Base-by-base conservation (phyloP, 2,797 vertebrate species). In the Eulemur albifrons region DNA sequence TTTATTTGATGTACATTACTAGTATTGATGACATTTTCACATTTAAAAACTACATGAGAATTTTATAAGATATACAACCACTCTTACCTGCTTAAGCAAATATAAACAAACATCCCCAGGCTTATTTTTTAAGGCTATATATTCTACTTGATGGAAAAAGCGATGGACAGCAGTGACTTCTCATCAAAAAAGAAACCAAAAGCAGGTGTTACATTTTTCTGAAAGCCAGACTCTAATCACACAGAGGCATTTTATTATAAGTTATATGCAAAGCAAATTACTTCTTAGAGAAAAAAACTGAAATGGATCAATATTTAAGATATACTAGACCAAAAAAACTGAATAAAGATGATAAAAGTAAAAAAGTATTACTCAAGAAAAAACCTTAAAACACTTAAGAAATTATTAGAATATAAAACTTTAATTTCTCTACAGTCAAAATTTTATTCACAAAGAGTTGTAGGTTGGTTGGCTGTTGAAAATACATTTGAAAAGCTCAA, bases 401-500 rank as follows among this genome's bases (percentile, higher is more conserved):
- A 83, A 92, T 79, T 83, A 95, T 59, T 63, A 72, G 21, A 79
- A 95, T 93, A 89, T 59, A 90, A 90, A 96, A 91, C 38, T 93
- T 94, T 69, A 79, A 97, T 89, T 90, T 92, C 61, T 32, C 73
- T 89, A 52, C 13, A 95, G 45, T 69, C 72, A 96, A 94, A 94
- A 76, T 92, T 96, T 97, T 95, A 94, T 93, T 97, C 87, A 96
- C 48, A 95, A 25, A 40, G 79, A 50, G 25, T 21, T 77, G 15
- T 18, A 92, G 13, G 25, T 69, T 95, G 17, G 27, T 63, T 80
- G n/a, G 9, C 54, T 90, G 27, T 79, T 88, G 25, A 83, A 95
- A 90, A 82, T 35, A 23, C 73, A 93, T 95, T 86, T 90, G 45
- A 86, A 91, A 96, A 85, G 45, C 27, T 83, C 21, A 70, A 96